phyloP scores from a whole-genome alignment of 2,113 vertebrate species.

The Chlamydotis undulata region DNA sequence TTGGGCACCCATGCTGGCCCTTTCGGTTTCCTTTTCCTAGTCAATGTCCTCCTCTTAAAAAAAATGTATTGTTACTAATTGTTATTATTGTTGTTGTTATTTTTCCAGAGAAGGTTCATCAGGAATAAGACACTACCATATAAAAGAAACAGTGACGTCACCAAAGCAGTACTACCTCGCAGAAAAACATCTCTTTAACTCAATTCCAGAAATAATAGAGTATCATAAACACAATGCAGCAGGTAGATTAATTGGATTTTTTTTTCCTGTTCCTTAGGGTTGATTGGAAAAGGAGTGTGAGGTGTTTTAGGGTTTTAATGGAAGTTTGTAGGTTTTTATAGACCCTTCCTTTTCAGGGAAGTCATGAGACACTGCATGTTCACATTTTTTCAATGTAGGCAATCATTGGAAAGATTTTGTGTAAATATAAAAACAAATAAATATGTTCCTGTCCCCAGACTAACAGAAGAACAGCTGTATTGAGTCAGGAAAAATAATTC shows the following conservation, averaged over 20 bases:
- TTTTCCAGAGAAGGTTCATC: slow-evolving; percentile 78
- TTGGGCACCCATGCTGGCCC: rapidly evolving
- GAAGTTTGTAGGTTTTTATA: background rate
- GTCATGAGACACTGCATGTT: background rate
- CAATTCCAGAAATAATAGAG: slow-evolving; percentile 90
- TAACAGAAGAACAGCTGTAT: background rate
- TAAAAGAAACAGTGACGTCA: slow-evolving; percentile 80
- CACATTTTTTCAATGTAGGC: background rate
- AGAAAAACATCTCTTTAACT: slow-evolving; percentile 89
- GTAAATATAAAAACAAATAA: background rate
- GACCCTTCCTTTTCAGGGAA: background rate
- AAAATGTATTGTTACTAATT: background rate
- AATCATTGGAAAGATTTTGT: background rate
- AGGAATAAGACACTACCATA: slow-evolving; percentile 86
- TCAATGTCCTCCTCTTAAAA: background rate
- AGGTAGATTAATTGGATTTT: slow-evolving; percentile 72
- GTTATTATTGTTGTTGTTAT: slow-evolving; percentile 5
- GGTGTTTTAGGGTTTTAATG: background rate
- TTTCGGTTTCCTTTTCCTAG: background rate
- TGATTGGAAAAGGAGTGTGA: background rate
- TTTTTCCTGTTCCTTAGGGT: background rate
- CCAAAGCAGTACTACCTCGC: slow-evolving; percentile 87
- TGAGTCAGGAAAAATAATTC: background rate
- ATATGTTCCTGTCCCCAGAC: background rate
- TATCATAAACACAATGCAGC: slow-evolving; percentile 96